Evolutionary conservation across 2,888 invertebrate genomes (phyloP).

Genomic region (Chouioia cunea): DNA sequence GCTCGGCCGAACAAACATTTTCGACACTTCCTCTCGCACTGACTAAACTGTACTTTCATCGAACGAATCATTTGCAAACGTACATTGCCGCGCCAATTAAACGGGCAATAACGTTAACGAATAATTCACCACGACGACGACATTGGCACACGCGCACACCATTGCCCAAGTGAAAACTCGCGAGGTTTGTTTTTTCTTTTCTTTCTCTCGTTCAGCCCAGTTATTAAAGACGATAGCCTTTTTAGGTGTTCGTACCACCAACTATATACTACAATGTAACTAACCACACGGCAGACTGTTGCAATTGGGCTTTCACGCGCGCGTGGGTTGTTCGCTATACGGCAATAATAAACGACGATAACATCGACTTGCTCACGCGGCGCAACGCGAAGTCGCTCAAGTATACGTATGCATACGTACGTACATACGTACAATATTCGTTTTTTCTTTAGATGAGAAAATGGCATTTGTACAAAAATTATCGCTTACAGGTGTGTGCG

Average conservation of each 20-base stretch:
- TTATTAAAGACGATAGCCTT: slow-evolving; percentile 27
- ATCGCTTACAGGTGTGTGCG: too few relatives aligned
- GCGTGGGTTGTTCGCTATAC: slow-evolving; percentile 1
- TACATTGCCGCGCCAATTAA: too few relatives aligned
- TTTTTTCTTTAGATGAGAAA: too few relatives aligned
- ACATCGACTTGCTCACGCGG: not conserved
- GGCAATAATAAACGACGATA: not conserved
- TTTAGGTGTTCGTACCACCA: slow-evolving; percentile 8
- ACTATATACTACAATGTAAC: not conserved
- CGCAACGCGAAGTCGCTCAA: not conserved
- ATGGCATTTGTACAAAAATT: too few relatives aligned
- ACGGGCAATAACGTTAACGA: too few relatives aligned
- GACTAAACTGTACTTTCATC: too few relatives aligned
- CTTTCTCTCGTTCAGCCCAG: not conserved
- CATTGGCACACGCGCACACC: too few relatives aligned
- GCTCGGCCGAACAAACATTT: not conserved
- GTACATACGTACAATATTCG: too few relatives aligned
- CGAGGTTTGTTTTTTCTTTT: too few relatives aligned
- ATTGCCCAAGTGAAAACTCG: slow-evolving; percentile 2
- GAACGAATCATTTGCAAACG: too few relatives aligned
- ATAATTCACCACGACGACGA: too few relatives aligned
- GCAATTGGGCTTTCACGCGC: slow-evolving; percentile 2
- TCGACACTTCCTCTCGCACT: not conserved
- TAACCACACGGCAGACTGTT: not conserved
- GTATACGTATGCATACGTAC: too few relatives aligned